A percentile compares a stretch with the other conserved stretches of the same genome.
Conservation (phyloP, 2,113 vertebrate genomes). For the Zosterops hypoxanthus region DNA sequence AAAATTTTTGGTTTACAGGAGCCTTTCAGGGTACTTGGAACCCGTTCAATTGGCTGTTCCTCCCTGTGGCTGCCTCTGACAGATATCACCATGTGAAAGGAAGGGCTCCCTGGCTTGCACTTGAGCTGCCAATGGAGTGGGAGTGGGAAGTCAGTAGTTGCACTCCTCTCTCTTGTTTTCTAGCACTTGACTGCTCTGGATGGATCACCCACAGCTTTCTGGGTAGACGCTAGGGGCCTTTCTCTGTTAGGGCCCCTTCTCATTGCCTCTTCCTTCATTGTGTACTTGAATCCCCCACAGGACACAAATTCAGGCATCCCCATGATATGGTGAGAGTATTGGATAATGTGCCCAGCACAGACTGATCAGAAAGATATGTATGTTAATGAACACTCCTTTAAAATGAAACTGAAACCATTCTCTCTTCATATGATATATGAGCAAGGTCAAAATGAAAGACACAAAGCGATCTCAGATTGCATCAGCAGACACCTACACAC, state of each 20-base stretch:
- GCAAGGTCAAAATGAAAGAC: not conserved
- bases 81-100: not conserved
- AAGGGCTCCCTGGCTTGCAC: not conserved
- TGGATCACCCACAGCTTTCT: not conserved
- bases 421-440: not conserved
- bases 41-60: not conserved
- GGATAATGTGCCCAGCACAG: rapidly evolving
- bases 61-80: not conserved
- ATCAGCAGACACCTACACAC: not conserved
- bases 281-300: not conserved
- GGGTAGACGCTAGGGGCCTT: not conserved
- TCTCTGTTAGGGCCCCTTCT: not conserved
- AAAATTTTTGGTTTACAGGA: not conserved
- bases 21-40: not conserved
- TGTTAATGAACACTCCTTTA: not conserved
- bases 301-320: not conserved
- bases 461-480: not conserved
- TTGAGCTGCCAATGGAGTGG: not conserved
- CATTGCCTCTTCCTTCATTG: not conserved
- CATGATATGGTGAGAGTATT: not conserved
- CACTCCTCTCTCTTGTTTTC: not conserved
- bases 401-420: not conserved
- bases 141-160: not conserved
- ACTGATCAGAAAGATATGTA: not conserved
- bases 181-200: not conserved